Base-by-base conservation (phyloP, 2,797 vertebrate genomes). In the Sebastes aleutianus region DNA sequence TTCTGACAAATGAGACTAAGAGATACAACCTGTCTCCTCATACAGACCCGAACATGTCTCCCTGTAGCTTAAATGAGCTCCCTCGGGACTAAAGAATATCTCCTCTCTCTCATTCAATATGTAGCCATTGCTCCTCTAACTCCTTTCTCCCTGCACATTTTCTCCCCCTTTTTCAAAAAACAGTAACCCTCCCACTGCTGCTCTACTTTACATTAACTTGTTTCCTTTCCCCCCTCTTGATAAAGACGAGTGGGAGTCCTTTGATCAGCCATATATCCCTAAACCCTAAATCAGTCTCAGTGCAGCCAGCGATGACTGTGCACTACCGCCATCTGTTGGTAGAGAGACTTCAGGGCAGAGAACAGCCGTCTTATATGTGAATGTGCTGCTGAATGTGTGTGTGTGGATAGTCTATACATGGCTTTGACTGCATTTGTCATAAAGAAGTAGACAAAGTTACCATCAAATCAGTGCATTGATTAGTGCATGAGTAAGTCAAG, bases 271-370 rank as follows among this genome's bases (percentile, higher is more conserved):
- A 27, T 64, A 32, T 10, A 70, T 82, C 58, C 83, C 36, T 56
- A 67, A 80, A 36, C 54, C 57, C 29, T 39, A 7, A 50, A 18
- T 70, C 31, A 57, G 56, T 47, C 62, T 53, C 7, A 16, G 63
- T 7, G 5, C 12, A 34, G 29, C 4, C 14, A 34, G 32, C 3
- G 43, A 13, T 43, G 43, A 53, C 73, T 90, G 88, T 89, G 29
- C 90, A 78, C 83, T 36, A 84, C 88, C 89, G 26, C 93, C 93
- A 91, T 92, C 94, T 94, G 92, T 89, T 92, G 93, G 92, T 13
- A 2, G 70, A 80, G 61, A 57, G 5, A 22, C 43, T 54, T 39
- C 67, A 86, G 70, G 81, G 63, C 87, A 83, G 72, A 29, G 10
- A 27, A 43, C 34, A 39, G 79, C 67, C 76, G 72, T 82, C 36